Evolutionary conservation across 2,888 invertebrate genomes (phyloP).

Genomic region (Eupithecia centaureata): DNA sequence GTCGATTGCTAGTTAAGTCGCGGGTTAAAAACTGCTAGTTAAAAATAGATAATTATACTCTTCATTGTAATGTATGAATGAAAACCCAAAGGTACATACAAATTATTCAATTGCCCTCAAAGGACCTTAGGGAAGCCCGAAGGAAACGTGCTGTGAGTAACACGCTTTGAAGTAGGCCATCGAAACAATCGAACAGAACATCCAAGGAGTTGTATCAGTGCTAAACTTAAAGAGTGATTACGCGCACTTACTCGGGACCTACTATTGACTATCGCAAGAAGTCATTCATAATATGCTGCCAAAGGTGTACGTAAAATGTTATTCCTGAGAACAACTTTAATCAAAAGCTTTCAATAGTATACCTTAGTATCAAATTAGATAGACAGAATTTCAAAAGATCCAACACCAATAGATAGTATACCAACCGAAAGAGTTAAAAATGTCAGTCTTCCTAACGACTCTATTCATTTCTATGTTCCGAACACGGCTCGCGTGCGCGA

Average conservation of each 20-base stretch:
- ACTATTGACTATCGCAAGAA: neutral
- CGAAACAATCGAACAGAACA: conserved; percentile 61
- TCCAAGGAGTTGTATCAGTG: conserved; percentile 47
- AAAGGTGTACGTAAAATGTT: no score
- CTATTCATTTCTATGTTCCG: conserved; percentile 40
- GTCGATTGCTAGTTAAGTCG: no score
- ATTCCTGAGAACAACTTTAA: no score
- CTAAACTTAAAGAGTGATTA: conserved; percentile 4
- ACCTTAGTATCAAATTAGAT: neutral
- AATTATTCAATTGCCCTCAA: conserved; percentile 65
- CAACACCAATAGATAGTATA: neutral
- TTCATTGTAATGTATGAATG: conserved; percentile 30
- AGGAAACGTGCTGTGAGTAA: conserved; percentile 50
- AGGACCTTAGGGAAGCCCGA: conserved; percentile 75
- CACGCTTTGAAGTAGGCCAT: conserved; percentile 71
- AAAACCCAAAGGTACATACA: conserved; percentile 49
- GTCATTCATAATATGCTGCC: no score
- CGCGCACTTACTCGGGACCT: neutral
- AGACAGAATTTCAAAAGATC: neutral
- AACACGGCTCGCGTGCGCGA: conserved; percentile 55
- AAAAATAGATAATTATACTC: neutral
- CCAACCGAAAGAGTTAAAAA: neutral
- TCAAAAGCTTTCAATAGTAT: no score
- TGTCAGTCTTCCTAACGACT: conserved; percentile 12
- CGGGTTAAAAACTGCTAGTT: no score